Base-by-base conservation (phyloP, 2,113 vertebrate species). In the Suricata suricatta region DNA sequence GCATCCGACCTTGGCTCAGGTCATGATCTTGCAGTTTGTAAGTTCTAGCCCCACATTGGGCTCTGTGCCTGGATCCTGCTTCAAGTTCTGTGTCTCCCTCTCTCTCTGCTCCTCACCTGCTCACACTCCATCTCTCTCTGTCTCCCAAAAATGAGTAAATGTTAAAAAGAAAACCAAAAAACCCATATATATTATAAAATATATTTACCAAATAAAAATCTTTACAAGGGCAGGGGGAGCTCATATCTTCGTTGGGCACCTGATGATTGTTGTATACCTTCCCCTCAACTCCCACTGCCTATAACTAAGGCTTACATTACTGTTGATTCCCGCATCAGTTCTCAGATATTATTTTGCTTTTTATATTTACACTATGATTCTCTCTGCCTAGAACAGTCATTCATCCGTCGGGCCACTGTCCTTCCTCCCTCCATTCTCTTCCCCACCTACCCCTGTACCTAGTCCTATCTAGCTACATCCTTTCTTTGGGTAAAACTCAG, bases 201-300 rank as follows among this genome's bases (percentile, higher is more conserved):
- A 50, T 23, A 79, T 60, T 96, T 85, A n/a, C 54, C 79, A 86
- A 91, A 84, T n/a, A 85, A n/a, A 94, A 72, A 94, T 90, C 57
- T 60, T 60, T 23, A 60, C 21, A 60, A 27, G 5, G 72, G 41
- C 41, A 3, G 19, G 25, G 41, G 91, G 33, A 54, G 68, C 63
- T 95, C 47, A 8, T 81, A 23, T 87, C 90, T 90, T 82, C 72
- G 86, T 35, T 54, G 41, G 66, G 13, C 25, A 93, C 60, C 74
- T 6, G 77, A 3, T 35, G 27, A 83, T 5, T 72, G 19, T 33
- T 82, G 52, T 6, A 35, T n/a, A 87, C 14, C 81, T 35, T 47
- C 4, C 44, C 33, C 15, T 90, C 82, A 69, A 35, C n/a, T 64
- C 10, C 25, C 77, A n/a, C 4, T 68, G 47, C 72, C 50, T 68